Conservation (phyloP, 2,113 vertebrate genomes). For the Tretioscincus oriximinensis region DNA sequence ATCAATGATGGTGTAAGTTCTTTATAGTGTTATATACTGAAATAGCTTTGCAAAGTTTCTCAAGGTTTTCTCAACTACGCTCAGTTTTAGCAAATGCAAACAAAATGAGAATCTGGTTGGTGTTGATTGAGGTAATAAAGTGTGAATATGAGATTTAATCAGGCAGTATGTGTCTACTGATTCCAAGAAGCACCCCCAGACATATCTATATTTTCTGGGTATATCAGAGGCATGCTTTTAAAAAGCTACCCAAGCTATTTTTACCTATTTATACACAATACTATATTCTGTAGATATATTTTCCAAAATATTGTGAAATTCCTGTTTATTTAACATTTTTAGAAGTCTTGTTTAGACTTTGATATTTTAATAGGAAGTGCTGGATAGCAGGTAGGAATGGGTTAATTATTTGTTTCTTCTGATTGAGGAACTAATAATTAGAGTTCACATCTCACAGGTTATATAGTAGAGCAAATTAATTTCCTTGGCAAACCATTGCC, state of each 20-base stretch:
- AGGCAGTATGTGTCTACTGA: neutral
- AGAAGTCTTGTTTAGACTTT: neutral
- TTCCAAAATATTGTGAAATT: no score
- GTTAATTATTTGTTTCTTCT: slow-evolving; percentile 51
- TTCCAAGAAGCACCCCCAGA: no score
- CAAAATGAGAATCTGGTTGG: neutral
- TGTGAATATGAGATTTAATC: neutral
- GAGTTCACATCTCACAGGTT: slow-evolving; percentile 51
- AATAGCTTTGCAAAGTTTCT: no score
- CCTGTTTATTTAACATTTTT: neutral
- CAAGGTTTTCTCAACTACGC: neutral
- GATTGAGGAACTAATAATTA: slow-evolving; percentile 49
- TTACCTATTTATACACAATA: no score
- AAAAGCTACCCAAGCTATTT: no score
- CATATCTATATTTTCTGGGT: neutral
- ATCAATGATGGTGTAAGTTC: no score
- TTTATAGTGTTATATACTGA: no score
- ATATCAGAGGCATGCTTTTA: neutral
- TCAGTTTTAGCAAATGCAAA: neutral
- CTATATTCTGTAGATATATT: no score
- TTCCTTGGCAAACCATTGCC: slow-evolving; percentile 53
- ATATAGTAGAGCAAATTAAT: slow-evolving; percentile 59
- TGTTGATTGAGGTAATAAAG: neutral
- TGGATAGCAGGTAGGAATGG: slow-evolving; percentile 10
- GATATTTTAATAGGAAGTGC: neutral